Evolutionary conservation across 2,113 vertebrate genomes (phyloP), one percentile per base, ranked within the genome.

Genomic region (Stigmatopora nigra): DNA sequence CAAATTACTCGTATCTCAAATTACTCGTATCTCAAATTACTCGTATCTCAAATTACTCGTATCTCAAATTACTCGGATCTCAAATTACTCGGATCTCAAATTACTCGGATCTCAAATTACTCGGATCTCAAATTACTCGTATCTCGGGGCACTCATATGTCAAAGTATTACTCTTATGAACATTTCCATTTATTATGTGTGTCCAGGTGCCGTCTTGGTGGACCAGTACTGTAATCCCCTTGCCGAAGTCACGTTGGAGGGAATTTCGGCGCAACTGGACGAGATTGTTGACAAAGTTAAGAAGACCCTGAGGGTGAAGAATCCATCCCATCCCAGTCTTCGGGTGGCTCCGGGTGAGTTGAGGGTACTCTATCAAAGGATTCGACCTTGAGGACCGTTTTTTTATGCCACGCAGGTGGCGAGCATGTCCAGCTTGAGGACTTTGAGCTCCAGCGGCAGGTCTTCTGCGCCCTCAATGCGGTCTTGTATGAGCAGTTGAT

Each of bases 221-320:
- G 97, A 98, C 82, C 95, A 94, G 4, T 98, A 98, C 72, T 99
- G 96, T 82, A 98, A 99, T 74, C 97, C 97, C 0, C 88, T 99
- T 68, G 91, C 92, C 3, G 95, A 97, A 36, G 87, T 98, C 78
- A 92, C 91, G 60, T 82, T 97, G 46, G 90, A 87, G 41, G 84
- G 90, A 10, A 91, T 95, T 68, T 93, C 93, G 48, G 84, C 89
- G 0, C 94, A 99, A 82, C 86, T 98, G 45, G 89, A 94, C 3
- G 91, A 93, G 67, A 94, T 98, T 7, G 70, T 86, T 0, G 93
- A 93, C 20, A 95, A 94, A 66, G 94, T 96, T 51, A 94, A 93
- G 84, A 94, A 92, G 85, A 89, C 88, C 60, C 86, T 99, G 36
- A 89, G 90, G 41, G 81, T 89, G 4, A 94, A 90, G 75, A 96